Percentiles rank a stretch among this genome's conserved stretches.
Evolutionary conservation across 2,888 invertebrate genomes (phyloP).

Genomic region (Lamproptera curius): DNA sequence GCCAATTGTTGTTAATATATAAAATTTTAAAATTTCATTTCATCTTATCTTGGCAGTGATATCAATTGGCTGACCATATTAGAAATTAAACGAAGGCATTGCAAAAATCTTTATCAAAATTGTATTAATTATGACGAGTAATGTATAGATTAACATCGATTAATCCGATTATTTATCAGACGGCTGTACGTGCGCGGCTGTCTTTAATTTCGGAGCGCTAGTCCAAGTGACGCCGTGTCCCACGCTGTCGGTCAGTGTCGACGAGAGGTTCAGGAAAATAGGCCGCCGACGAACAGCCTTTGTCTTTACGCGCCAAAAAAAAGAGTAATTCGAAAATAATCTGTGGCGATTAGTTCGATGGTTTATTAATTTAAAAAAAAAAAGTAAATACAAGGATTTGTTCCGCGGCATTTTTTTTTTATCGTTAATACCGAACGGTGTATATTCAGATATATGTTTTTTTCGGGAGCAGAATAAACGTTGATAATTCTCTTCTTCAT

Average conservation of each 20-base stretch:
- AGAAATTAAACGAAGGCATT: neutral
- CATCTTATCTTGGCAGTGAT: neutral
- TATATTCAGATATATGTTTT: neutral
- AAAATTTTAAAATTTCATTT: too few relatives aligned
- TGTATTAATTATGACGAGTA: neutral
- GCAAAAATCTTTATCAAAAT: slow-evolving; percentile 1
- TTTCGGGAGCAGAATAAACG: too few relatives aligned
- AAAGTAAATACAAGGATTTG: slow-evolving; percentile 17
- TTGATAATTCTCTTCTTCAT: slow-evolving; percentile 4
- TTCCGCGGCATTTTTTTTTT: slow-evolving; percentile 15
- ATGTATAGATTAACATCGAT: slow-evolving; percentile 1
- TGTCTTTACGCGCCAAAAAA: slow-evolving; percentile 45
- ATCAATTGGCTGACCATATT: neutral
- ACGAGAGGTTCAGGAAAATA: slow-evolving; percentile 56
- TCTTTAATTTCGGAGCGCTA: slow-evolving; percentile 16
- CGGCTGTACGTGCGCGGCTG: slow-evolving; percentile 14
- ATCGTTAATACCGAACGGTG: neutral
- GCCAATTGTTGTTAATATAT: too few relatives aligned
- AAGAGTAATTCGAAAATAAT: slow-evolving; percentile 42
- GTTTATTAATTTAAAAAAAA: slow-evolving; percentile 17
- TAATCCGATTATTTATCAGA: slow-evolving; percentile 8
- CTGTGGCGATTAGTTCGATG: slow-evolving; percentile 35
- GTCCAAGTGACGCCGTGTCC: slow-evolving; percentile 14
- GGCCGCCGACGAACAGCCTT: slow-evolving; percentile 46
- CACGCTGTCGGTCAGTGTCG: slow-evolving; percentile 41